Conservation (phyloP, 2,797 vertebrate genomes). For the Otolemur crassicaudatus region DNA sequence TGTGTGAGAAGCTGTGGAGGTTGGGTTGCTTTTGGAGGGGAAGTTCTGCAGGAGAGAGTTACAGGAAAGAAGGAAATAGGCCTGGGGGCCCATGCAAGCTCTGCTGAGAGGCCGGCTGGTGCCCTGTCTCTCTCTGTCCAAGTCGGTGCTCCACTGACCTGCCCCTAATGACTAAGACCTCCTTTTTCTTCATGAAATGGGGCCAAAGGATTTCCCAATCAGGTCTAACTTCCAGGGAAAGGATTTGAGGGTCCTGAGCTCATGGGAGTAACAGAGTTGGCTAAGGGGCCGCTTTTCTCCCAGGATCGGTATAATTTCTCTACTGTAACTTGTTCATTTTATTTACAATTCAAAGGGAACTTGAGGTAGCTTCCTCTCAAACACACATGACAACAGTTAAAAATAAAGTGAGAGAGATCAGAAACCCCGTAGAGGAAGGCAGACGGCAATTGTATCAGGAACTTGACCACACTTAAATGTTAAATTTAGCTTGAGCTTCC, state of each 20-base stretch:
- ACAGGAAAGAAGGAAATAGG: neutral
- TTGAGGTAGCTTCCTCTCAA: slow-evolving; percentile 62
- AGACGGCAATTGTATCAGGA: neutral
- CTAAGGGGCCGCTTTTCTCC: neutral
- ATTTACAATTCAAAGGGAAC: slow-evolving; percentile 61
- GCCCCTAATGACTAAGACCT: neutral
- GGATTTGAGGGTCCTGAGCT: neutral
- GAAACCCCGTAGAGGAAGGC: slow-evolving; percentile 60
- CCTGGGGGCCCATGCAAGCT: neutral
- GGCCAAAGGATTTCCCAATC: neutral
- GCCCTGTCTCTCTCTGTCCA: rapidly evolving
- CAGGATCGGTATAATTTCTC: neutral
- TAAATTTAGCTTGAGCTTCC: neutral
- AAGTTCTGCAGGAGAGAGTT: slow-evolving; percentile 33
- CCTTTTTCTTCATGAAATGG: neutral
- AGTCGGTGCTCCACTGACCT: neutral
- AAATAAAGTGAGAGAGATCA: slow-evolving; percentile 66
- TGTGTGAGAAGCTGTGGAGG: neutral
- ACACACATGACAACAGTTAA: slow-evolving; percentile 63
- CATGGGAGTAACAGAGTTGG: rapidly evolving
- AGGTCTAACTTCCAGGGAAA: neutral
- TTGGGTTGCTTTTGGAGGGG: neutral
- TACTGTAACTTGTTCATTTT: neutral
- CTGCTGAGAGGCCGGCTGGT: neutral
- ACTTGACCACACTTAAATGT: neutral